These are phyloP conservation scores for Nipponacmea schrenckii DNA, from an alignment of 2,888 invertebrate species.

Conservation along the genomic window DNA sequence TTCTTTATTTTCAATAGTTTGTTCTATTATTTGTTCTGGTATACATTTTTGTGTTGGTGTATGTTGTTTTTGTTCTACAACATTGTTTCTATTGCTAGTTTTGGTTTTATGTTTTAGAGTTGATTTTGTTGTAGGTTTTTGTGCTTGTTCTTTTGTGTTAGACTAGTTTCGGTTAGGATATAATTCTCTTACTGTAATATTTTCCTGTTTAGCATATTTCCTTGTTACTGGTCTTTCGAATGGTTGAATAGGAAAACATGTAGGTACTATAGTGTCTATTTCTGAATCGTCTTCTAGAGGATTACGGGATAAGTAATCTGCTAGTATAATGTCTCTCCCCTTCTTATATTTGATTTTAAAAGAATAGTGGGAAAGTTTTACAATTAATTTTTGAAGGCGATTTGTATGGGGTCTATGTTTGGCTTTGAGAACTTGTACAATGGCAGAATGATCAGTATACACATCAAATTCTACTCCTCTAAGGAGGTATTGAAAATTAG, in stretches of 20 bases:
- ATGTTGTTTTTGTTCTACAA: neutral
- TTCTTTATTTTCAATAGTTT: neutral
- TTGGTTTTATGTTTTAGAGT: conserved; percentile 2
- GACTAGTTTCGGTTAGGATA: neutral
- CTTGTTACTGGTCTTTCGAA: neutral
- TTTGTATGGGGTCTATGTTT: neutral
- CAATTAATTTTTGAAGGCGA: conserved; percentile 2
- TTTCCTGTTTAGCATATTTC: neutral
- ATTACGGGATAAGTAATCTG: neutral
- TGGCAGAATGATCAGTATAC: neutral
- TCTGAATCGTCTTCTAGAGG: neutral
- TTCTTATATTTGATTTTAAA: neutral
- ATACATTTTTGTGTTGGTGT: conserved; percentile 1
- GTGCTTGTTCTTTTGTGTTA: neutral
- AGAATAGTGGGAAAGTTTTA: neutral
- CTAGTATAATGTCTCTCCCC: neutral
- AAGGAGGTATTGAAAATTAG: neutral
- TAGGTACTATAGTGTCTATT: neutral
- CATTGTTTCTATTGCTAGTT: neutral
- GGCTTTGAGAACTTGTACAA: neutral
- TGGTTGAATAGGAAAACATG: neutral
- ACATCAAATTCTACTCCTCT: neutral
- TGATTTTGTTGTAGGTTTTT: neutral
- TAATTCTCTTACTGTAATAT: neutral
- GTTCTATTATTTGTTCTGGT: neutral